Evolutionary conservation across 2,113 vertebrate species (phyloP), one percentile per base, ranked within the genome.

Genomic region (Cheirogaleus medius): DNA sequence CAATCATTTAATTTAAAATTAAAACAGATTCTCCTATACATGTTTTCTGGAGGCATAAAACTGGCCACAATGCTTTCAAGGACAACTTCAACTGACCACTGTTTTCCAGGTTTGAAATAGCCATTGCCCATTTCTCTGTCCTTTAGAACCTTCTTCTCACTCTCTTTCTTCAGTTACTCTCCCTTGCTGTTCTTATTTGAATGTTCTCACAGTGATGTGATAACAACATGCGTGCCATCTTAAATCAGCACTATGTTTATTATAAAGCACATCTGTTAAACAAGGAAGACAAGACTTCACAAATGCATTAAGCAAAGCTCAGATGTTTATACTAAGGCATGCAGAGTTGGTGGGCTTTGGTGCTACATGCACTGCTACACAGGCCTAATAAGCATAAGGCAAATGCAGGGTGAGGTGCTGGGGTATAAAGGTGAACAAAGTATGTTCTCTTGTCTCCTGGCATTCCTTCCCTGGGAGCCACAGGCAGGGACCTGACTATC

Each of bases 181-280:
- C 60, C 12, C 34, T 87, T 68, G 21, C 23, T 88, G 87, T 54
- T 60, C 54, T 37, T 64, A 21, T 52, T 39, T 87, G 68, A 90
- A 56, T 92, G 86, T 91, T 82, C 77, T 89, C 52, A 71, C 23
- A 56, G 58, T 73, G 73, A 66, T 71, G 17, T 37, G 66, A n/a
- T 69, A 94, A 91, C 34, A 66, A 47, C 58, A 54, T 54, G 69
- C 44, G 18, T 34, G 17, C 64, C 42, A 85, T 47, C 60, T 77
- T 88, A 73, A 93, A 52, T 68, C 21, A 78, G 34, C 25, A 68
- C 60, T 63, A 49, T 29, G 54, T 27, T 90, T 85, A 39, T 47
- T 90, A 82, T 37, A 87, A 94, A 95, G 87, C 37, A 6, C 52
- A 86, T 37, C 78, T 87, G 47, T 86, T 96, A 68, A 90, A 90